These are phyloP conservation scores for Anomalospiza imberbis DNA, from an alignment of 2,797 vertebrate species.

Conservation along the genomic window DNA sequence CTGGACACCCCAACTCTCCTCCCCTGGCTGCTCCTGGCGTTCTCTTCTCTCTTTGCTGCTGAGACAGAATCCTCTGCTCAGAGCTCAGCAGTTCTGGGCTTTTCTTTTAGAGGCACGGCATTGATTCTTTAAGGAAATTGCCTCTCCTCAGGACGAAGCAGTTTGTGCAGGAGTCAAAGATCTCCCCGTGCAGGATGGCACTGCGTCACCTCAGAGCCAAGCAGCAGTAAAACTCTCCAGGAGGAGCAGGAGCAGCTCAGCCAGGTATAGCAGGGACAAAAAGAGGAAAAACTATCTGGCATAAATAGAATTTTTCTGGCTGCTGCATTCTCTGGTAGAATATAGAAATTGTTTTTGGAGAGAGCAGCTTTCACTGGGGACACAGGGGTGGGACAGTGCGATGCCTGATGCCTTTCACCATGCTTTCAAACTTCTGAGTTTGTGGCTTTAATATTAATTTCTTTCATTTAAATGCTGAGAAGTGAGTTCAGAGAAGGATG, in stretches of 20 bases:
- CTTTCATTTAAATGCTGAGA: neutral
- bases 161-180: neutral
- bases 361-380: neutral
- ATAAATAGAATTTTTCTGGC: neutral
- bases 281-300: neutral
- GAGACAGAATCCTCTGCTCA: neutral
- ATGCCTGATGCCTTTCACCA: neutral
- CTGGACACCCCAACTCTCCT: slow-evolving; percentile 69
- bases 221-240: neutral
- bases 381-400: neutral
- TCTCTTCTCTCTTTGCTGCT: slow-evolving; percentile 8
- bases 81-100: slow-evolving; percentile 5
- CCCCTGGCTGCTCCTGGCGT: slow-evolving; percentile 41
- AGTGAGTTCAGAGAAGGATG: neutral
- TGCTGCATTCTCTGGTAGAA: neutral
- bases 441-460: neutral
- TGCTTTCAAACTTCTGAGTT: neutral
- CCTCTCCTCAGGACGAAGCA: neutral
- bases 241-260: neutral
- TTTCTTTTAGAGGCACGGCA: neutral
- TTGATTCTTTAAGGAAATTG: neutral
- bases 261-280: neutral
- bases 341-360: neutral
- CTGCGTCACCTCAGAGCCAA: neutral
- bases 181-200: neutral